A percentile compares a stretch with the other conserved stretches of the same genome.
phyloP scores from a whole-genome alignment of 2,113 vertebrate species.

The Epinephelus moara region DNA sequence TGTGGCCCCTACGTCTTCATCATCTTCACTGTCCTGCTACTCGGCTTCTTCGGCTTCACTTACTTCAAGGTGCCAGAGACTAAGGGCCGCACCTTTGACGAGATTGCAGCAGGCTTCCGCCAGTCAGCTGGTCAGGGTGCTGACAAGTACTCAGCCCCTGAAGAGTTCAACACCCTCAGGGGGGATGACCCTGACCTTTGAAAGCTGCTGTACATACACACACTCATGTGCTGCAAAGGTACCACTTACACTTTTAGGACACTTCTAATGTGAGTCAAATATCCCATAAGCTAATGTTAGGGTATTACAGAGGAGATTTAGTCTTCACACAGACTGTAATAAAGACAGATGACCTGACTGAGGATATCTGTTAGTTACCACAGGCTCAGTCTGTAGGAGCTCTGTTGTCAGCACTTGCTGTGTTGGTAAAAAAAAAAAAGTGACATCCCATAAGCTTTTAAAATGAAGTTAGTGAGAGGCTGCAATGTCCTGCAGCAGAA shows the following conservation, averaged over 20 bases:
- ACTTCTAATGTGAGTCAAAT: neutral
- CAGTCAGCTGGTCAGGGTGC: slow-evolving; percentile 78
- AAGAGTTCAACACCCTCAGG: slow-evolving; percentile 90
- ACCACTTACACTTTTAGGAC: neutral
- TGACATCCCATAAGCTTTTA: neutral
- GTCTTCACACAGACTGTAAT: neutral
- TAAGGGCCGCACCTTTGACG: slow-evolving; percentile 93
- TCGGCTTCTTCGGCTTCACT: slow-evolving; percentile 95
- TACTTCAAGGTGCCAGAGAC: slow-evolving; percentile 97
- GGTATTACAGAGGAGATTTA: neutral
- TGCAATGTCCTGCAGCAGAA: neutral
- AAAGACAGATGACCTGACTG: neutral
- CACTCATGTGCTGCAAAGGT: neutral
- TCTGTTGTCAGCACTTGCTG: neutral
- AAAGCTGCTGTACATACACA: neutral
- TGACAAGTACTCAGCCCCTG: slow-evolving; percentile 87
- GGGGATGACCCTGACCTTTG: slow-evolving; percentile 87
- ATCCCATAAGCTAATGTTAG: neutral
- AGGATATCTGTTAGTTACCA: neutral
- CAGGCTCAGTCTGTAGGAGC: neutral
- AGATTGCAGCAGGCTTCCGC: slow-evolving; percentile 92
- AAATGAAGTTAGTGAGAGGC: neutral
- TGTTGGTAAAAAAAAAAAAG: neutral
- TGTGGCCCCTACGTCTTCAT: slow-evolving; percentile 94
- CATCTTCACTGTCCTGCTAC: slow-evolving; percentile 92